Evolutionary conservation across 1,140 invertebrate genomes (phyloP).

Genomic region (Drosophila burlai): DNA sequence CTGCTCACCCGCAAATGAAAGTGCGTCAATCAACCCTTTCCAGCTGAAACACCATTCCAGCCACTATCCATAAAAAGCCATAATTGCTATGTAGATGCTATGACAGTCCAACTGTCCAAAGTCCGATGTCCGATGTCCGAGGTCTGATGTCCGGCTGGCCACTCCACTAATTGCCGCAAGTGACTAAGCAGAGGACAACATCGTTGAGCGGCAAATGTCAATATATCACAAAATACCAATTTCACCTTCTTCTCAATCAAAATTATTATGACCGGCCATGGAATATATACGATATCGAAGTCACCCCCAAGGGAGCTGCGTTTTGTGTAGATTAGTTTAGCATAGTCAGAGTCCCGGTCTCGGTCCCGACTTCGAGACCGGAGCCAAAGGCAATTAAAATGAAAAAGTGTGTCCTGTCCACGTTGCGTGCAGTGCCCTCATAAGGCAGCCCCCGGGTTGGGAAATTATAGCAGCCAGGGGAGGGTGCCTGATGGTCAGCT

Average conservation of each 20-base stretch:
- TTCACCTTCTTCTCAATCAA: conserved; percentile 81
- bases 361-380: not conserved
- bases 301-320: conserved; percentile 69
- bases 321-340: conserved; percentile 82
- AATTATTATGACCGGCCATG: conserved; percentile 80
- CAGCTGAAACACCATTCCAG: conserved; percentile 4
- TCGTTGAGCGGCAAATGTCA: conserved; percentile 73
- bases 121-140: not conserved
- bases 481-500: conserved; percentile 31
- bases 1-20: conserved; percentile 48
- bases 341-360: conserved; percentile 38
- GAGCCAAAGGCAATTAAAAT: conserved; percentile 71
- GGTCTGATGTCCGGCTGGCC: conserved; percentile 26
- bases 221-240: conserved; percentile 84
- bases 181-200: conserved; percentile 77
- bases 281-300: conserved; percentile 34
- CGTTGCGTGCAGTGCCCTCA: conserved; percentile 66
- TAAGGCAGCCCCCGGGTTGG: conserved; percentile 48
- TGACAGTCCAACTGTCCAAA: conserved; percentile 14
- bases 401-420: conserved; percentile 62
- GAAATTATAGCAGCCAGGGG: not conserved
- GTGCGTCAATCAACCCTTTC: conserved; percentile 74
- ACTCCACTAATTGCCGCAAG: conserved; percentile 68
- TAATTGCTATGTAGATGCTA: conserved; percentile 76
- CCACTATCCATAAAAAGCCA: conserved; percentile 57